phyloP scores from a whole-genome alignment of 2,797 vertebrate species.

The Meriones psammophilus region DNA sequence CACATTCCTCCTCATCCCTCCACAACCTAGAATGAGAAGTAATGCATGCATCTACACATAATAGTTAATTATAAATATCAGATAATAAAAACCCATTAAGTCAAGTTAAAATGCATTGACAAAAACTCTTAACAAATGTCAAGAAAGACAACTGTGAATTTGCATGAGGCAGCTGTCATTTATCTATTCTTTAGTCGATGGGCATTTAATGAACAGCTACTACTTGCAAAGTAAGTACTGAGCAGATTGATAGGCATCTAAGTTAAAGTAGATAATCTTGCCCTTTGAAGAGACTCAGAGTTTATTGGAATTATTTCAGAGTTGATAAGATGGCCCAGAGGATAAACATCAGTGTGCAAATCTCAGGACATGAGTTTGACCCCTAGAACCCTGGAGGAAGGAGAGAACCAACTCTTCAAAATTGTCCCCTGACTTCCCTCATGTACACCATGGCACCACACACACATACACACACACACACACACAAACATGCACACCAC shows the following conservation, averaged over 20 bases:
- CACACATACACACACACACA: fast-evolving
- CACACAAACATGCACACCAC: too few relatives aligned
- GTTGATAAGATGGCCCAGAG: neutral
- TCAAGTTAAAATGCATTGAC: neutral
- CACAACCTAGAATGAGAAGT: neutral
- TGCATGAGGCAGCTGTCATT: neutral
- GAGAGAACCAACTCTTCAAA: neutral
- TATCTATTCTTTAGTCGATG: neutral
- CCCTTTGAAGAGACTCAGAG: constrained; percentile 18
- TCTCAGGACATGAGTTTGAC: neutral
- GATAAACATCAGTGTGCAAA: neutral
- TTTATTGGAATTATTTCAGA: constrained; percentile 27
- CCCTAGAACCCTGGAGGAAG: neutral
- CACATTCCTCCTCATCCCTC: neutral
- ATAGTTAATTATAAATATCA: neutral
- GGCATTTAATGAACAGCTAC: neutral
- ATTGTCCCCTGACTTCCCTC: neutral
- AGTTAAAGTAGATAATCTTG: constrained; percentile 7
- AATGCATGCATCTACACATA: neutral
- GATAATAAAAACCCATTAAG: neutral
- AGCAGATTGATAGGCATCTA: neutral
- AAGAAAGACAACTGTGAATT: neutral
- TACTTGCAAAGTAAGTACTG: neutral
- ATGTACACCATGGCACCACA: neutral
- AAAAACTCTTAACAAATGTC: neutral